These are phyloP conservation scores for Hystrix brachyura DNA, from an alignment of 2,113 vertebrate species.

Conservation along the genomic window DNA sequence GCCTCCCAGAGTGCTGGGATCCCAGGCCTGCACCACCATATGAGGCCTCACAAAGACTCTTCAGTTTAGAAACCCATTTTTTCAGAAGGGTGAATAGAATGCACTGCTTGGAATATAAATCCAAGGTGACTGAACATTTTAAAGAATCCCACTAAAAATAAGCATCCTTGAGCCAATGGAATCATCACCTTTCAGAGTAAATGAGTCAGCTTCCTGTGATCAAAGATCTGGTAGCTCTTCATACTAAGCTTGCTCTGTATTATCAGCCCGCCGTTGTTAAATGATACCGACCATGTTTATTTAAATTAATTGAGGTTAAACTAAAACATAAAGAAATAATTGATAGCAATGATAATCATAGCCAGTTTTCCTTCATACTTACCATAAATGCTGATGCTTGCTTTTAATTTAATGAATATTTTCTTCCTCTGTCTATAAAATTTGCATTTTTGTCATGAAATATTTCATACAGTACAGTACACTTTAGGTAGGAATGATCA, in stretches of 20 bases:
- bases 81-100: background rate
- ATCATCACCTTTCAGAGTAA: conserved; percentile 24
- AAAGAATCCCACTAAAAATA: conserved; percentile 11
- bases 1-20: background rate
- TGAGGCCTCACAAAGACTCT: background rate
- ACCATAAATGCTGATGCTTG: background rate
- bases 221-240: background rate
- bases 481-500: conserved; percentile 49
- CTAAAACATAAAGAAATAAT: background rate
- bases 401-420: conserved; percentile 53
- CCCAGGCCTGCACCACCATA: background rate
- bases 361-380: background rate
- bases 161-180: background rate
- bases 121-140: conserved; percentile 15
- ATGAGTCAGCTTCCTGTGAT: background rate
- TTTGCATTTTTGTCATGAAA: background rate
- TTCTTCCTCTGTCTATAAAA: conserved; percentile 68
- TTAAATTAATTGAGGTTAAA: background rate
- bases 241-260: conserved; percentile 15
- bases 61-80: background rate
- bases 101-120: background rate
- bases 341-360: background rate
- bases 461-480: background rate
- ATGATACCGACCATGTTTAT: background rate
- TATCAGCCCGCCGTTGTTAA: background rate